Base-by-base conservation (phyloP, 2,113 vertebrate genomes). In the Brevimyrus niger region DNA sequence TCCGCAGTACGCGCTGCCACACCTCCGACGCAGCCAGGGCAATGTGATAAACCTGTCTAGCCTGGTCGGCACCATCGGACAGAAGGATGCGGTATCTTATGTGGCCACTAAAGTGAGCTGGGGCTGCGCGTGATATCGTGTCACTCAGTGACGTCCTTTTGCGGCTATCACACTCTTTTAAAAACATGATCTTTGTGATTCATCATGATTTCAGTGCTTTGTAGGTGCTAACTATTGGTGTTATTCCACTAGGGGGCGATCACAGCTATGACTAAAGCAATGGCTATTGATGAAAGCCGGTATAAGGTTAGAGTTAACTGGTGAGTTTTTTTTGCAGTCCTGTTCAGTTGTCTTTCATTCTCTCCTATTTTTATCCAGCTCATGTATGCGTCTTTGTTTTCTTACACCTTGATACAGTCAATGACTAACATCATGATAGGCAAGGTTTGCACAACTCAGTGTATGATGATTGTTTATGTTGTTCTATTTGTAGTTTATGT, bases 1-100 rank as follows among this genome's bases (percentile, higher is more conserved):
- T 65, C 83, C 58, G 15, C 92, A 97, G 97, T 94, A 93, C 2
- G 95, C 94, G 2, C 91, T 97, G 51, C 97, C 96, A 0, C 88
- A 95, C 90, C 92, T 97, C 9, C 90, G 96, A 0, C 92, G 95
- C 92, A 94, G 90, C 1, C 93, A 47, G 44, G 97, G 97, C 13
- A 97, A 96, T 89, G 92, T 97, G 91, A 95, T 97, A 51, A 97
- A 97, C 44, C 65, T 97, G 1, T 94, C 96, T 92, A 97, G 97
- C 80, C 92, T 97, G 23, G 96, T 96, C 0, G 94, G 90, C 1
- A 89, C 92, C 0, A 95, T 96, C 0, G 97, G 97, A 0, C 96
- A 97, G 92, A 94, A 91, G 53, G 90, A 95, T 5, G 96, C 96
- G 0, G 94, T 93, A 0, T 94, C 96, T 0, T 97, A 97, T 3